Conservation (phyloP, 2,113 vertebrate species). For the Megaceryle torquata region DNA sequence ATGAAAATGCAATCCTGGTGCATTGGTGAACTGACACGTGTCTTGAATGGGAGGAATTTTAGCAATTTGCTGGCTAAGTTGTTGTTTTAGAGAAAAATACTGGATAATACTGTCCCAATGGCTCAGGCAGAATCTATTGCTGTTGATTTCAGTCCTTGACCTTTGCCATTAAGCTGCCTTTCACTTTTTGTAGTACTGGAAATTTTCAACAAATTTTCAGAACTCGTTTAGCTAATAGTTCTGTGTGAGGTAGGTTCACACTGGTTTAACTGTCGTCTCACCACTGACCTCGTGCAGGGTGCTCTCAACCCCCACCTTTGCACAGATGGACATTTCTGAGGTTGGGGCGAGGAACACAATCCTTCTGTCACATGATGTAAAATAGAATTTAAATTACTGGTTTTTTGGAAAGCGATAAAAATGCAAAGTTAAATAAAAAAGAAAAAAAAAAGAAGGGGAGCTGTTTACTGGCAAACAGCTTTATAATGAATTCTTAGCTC, state of each 20-base stretch:
- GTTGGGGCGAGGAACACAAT: rapidly evolving
- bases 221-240: neutral
- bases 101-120: neutral
- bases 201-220: neutral
- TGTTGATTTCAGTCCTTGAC: neutral
- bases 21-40: neutral
- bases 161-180: slow-evolving; percentile 2
- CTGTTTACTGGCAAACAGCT: neutral
- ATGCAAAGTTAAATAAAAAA: neutral
- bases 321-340: neutral
- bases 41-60: neutral
- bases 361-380: neutral
- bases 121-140: neutral
- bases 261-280: neutral
- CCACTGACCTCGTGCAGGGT: neutral
- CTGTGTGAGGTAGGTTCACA: neutral
- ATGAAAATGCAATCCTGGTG: no score
- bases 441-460: neutral
- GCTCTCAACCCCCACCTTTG: neutral
- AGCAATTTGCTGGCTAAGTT: neutral
- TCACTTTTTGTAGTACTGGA: neutral
- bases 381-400: neutral
- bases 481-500: neutral
- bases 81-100: neutral
- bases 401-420: neutral